Base-by-base conservation (phyloP, 2,797 vertebrate genomes). In the Arctocebus calabarensis region DNA sequence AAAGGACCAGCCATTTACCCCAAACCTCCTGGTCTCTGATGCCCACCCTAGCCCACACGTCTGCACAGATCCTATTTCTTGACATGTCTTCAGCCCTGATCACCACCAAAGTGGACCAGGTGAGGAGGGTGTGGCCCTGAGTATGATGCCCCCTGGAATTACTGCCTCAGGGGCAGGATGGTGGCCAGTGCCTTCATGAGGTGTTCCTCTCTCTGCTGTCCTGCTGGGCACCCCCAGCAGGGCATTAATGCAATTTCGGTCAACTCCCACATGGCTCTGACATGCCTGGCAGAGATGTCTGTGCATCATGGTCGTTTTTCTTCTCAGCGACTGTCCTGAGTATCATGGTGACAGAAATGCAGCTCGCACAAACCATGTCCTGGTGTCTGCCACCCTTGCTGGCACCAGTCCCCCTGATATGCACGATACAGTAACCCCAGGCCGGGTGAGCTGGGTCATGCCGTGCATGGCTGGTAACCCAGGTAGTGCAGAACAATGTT, bases 231-330 rank as follows among this genome's bases (percentile, higher is more conserved):
- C 9, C 74, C 73, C 25, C 2, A 43, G 13, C 12, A 23, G 34
- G 13, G 25, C 13, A 17, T 14, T n/a, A 29, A 2, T 12, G 4
- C 7, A 3, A n/a, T 40, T 25, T 29, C 0, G 0, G 5, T 17
- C 61, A 19, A 20, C 34, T 52, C 13, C 0, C 73, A 32, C 0
- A 0, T 13, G 79, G n/a, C 43, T 34, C 1, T 3, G 4, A 27
- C n/a, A 61, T 25, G 27, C 17, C 34, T 40, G 17, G 55, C 17
- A 66, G 43, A 37, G 20, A 23, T 3, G 43, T 40, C 79, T n/a
- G 4, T 13, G 19, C 11, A 5, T 57, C 10, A 3, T 25, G n/a
- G 9, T 40, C 10, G 3, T 73, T 52, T 93, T 66, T 70, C 55
- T 55, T 17, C 27, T 59, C 17, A 2, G 2, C 55, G 14, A 34